Conservation (phyloP, 1,140 invertebrate genomes). For the Drosophila truncata region DNA sequence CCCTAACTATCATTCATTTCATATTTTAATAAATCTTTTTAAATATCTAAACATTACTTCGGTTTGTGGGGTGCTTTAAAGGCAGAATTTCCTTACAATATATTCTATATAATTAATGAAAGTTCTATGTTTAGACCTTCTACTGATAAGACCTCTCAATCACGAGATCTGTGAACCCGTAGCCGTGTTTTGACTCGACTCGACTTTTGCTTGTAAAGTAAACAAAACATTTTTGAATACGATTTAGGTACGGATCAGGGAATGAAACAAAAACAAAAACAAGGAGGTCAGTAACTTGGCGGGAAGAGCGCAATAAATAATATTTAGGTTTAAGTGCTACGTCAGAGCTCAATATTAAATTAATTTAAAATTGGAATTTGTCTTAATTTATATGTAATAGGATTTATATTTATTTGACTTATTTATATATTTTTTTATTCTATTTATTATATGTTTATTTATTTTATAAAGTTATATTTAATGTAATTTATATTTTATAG, state of each 20-base stretch:
- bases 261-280: background rate
- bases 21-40: background rate
- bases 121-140: background rate
- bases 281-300: constrained; percentile 8
- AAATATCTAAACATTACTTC: background rate
- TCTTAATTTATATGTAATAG: too few species aligned
- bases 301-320: background rate
- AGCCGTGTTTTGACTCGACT: constrained; percentile 2
- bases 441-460: too few species aligned
- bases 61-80: background rate
- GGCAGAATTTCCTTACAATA: background rate
- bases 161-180: constrained; percentile 29
- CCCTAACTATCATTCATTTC: too few species aligned
- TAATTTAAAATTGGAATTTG: too few species aligned
- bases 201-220: constrained; percentile 9
- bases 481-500: too few species aligned
- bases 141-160: constrained; percentile 21
- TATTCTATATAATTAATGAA: background rate
- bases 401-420: too few species aligned
- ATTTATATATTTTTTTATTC: too few species aligned
- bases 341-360: background rate
- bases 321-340: background rate
- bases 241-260: constrained; percentile 19
- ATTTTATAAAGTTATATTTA: too few species aligned
- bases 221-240: constrained; percentile 2